phyloP scores from a whole-genome alignment of 1,140 invertebrate species.

The Phthorimaea operculella region DNA sequence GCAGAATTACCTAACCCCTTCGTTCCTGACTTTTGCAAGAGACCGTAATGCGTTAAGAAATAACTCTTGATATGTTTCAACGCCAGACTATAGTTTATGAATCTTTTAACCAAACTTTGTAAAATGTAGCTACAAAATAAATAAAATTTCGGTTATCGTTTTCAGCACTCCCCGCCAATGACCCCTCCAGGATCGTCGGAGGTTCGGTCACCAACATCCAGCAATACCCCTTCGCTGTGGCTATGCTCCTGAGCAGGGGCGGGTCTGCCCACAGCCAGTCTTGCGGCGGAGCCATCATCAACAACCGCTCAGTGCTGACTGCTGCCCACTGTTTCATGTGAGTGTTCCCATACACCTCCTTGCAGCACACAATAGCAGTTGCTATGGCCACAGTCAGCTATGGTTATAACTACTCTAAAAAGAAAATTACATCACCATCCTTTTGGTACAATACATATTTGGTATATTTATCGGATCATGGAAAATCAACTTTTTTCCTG shows the following conservation, averaged over 20 bases:
- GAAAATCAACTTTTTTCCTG: background rate
- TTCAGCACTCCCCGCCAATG: conserved; percentile 17
- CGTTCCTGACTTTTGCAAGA: too few relatives aligned
- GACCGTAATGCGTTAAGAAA: too few relatives aligned
- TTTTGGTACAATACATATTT: too few relatives aligned
- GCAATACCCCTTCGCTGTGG: conserved; percentile 21
- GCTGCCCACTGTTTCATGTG: conserved; percentile 37
- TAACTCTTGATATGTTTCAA: too few relatives aligned
- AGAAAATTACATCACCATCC: background rate
- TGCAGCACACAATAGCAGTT: background rate
- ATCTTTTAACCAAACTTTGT: too few relatives aligned
- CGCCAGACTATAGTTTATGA: too few relatives aligned
- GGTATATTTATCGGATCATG: background rate
- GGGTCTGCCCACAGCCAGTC: conserved; percentile 14
- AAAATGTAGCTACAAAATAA: too few relatives aligned
- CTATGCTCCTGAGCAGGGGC: conserved; percentile 17
- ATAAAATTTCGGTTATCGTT: background rate
- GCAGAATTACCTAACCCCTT: too few relatives aligned
- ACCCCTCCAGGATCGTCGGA: conserved; percentile 24
- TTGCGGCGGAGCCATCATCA: conserved; percentile 38
- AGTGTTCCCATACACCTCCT: conserved; percentile 16
- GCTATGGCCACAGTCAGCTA: background rate
- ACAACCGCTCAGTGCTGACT: conserved; percentile 29
- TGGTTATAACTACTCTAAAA: background rate
- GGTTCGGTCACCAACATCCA: conserved; percentile 25